Evolutionary conservation across 2,888 invertebrate species (phyloP).

Genomic region (Drosophila anceps): DNA sequence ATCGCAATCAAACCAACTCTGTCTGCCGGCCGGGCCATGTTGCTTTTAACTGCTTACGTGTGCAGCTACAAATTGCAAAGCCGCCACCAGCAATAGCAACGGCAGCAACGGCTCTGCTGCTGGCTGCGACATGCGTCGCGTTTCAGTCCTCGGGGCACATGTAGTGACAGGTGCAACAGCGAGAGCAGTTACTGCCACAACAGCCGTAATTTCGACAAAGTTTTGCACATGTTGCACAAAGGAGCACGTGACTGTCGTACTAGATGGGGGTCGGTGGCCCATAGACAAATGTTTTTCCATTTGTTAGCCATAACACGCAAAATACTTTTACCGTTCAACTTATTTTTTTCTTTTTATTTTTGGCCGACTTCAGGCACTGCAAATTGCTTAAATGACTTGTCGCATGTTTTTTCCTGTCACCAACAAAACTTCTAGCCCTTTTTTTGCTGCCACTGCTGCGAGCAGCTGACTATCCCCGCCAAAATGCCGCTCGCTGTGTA

Average conservation of each 20-base stretch:
- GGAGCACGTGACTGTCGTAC: constrained; percentile 54
- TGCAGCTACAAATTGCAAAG: constrained; percentile 54
- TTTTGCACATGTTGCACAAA: constrained; percentile 58
- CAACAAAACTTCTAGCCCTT: constrained; percentile 44
- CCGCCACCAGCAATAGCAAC: constrained; percentile 8
- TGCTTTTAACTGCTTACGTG: constrained; percentile 56
- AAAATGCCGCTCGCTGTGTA: neutral
- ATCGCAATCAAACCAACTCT: constrained; percentile 7
- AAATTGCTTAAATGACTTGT: constrained; percentile 69
- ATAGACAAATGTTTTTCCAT: constrained; percentile 48
- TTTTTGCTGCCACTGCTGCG: constrained; percentile 20
- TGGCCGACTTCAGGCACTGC: constrained; percentile 37
- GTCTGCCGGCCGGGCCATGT: constrained; percentile 26
- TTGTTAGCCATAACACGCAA: constrained; percentile 58
- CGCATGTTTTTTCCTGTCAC: constrained; percentile 37
- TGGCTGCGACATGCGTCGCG: constrained; percentile 4
- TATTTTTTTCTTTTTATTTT: neutral
- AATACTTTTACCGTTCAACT: constrained; percentile 33
- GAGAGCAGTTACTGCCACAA: neutral
- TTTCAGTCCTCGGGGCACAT: constrained; percentile 39
- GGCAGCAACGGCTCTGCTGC: neutral
- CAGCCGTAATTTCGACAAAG: constrained; percentile 37
- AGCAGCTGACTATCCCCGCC: neutral
- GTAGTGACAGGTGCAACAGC: constrained; percentile 41
- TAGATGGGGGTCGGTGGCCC: neutral